Base-by-base conservation (phyloP, 2,797 vertebrate genomes). In the Sebastes goodei region DNA sequence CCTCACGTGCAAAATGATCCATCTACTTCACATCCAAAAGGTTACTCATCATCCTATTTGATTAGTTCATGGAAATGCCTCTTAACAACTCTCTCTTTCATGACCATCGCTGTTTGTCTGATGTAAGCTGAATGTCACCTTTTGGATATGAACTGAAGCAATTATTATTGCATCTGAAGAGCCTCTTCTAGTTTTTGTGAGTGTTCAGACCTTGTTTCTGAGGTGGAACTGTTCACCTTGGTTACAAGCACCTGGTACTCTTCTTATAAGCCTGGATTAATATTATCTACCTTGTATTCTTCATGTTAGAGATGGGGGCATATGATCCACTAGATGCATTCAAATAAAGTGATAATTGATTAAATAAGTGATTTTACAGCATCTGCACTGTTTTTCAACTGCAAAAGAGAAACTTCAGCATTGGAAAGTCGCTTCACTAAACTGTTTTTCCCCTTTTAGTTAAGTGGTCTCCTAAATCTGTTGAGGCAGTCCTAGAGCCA, bases 401-500 rank as follows among this genome's bases (percentile, higher is more conserved):
- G 6, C 9, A 80, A 23, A 70, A 56, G 6, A 70, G 2, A 59
- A 67, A 72, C 38, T 27, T 77, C 11, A 78, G 30, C 33, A 32
- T 69, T 66, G 14, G 9, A 46, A 83, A 85, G 65, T 83, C 3
- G 11, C 60, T 46, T 27, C 30, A 35, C 59, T 63, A 60, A 71
- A 71, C 72, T n/a, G 53, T 85, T 83, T 86, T 79, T 63, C 59
- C 71, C 27, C 55, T 81, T 69, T 30, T 32, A 65, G 73, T 67
- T 63, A 72, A 90, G 69, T 83, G 77, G n/a, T 76, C 81, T 82
- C 49, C 64, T 72, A 42, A 83, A 86, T 85, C 71, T 86, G 62
- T 61, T 60, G 61, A 80, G 74, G 71, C 72, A 78, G 74, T 68
- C 74, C 73, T 60, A 10, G 9, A 76, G 82, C 71, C 49, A 52